Base-by-base conservation (phyloP, 1,140 invertebrate genomes). In the Temnothorax nylanderi region DNA sequence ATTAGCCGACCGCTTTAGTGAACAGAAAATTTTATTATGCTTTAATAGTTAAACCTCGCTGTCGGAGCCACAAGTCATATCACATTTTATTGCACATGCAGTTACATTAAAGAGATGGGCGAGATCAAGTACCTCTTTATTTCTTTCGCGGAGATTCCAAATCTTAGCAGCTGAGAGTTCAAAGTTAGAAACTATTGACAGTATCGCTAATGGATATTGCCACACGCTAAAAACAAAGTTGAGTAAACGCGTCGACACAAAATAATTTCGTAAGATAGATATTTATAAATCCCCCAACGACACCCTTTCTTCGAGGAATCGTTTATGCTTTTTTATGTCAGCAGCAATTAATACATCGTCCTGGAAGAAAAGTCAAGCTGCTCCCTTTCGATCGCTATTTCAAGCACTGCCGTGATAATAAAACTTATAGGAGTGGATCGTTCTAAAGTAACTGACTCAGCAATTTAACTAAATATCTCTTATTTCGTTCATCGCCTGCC, bases 261-360 rank as follows among this genome's bases (percentile, higher is more conserved):
- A 82, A 75, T 47, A 13, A 82, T 82, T 74, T 82, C 41, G 32
- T 51, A 75, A 74, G 13, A 21, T 21, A 51, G 51, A 84, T 75
- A 84, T 56, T 84, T 60, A 75, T 84, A 84, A 77, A 87, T 56
- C 16, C n/a, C 8, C n/a, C 8, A 69, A 78, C 26, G 74, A 64
- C 58, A 13, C 47, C 47, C 16, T 81, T 26, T 69, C n/a, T 26
- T 26, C 41, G 21, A 49, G 34, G n/a, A 26, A 6, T 44, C 32
- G 11, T 54, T 5, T 0, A 3, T 49, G 26, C 13, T 21, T 26
- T 26, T 78, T 71, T 69, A 54, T 71, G 13, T 4, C 10, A 16
- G 32, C 34, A 10, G 64, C 58, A 69, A 21, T 81, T 81, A 81
- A 81, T 71, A 81, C 37, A 8, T 71, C 11, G 47, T 13, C 11